A percentile compares a stretch with the other conserved stretches of the same genome.
Conservation (phyloP, 2,113 vertebrate species). For the Procapra przewalskii region DNA sequence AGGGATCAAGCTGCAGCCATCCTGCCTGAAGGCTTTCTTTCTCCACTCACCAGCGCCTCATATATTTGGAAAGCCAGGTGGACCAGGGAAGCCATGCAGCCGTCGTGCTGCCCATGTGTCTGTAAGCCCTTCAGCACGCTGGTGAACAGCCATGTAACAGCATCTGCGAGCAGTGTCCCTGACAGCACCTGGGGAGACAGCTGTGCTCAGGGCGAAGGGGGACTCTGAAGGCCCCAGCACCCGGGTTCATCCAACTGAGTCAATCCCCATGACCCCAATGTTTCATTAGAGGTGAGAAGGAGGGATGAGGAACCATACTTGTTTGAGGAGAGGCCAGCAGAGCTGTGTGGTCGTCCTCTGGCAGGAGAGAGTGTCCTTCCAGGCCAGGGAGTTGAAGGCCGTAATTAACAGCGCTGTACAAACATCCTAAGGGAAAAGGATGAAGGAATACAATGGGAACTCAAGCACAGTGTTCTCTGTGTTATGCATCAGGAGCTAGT, state of each 20-base stretch:
- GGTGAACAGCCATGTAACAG: slow-evolving; percentile 92
- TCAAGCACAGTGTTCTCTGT: background rate
- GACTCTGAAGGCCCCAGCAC: background rate
- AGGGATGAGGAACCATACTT: slow-evolving; percentile 78
- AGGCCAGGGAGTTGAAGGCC: slow-evolving; percentile 91
- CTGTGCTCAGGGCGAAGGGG: slow-evolving; percentile 31
- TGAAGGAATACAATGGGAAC: background rate
- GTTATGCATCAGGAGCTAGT: background rate
- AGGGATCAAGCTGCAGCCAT: background rate
- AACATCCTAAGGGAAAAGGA: slow-evolving; percentile 83
- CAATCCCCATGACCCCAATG: background rate
- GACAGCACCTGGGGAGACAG: slow-evolving; percentile 84
- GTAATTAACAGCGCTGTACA: slow-evolving; percentile 91
- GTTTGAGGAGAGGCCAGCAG: slow-evolving; percentile 95
- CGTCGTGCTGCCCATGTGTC: slow-evolving; percentile 94
- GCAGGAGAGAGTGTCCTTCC: slow-evolving; percentile 95
- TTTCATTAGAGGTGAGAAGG: background rate
- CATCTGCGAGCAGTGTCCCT: slow-evolving; percentile 90
- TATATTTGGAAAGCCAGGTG: slow-evolving; percentile 96
- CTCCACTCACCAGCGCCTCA: slow-evolving; percentile 87
- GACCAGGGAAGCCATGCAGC: slow-evolving; percentile 90
- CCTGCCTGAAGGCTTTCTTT: too few relatives aligned
- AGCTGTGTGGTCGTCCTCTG: slow-evolving; percentile 91
- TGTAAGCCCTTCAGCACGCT: slow-evolving; percentile 92
- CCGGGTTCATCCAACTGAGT: background rate